A percentile compares a stretch with the other conserved stretches of the same genome.
Conservation (phyloP, 2,888 invertebrate species). For the Hybos culiciformis region DNA sequence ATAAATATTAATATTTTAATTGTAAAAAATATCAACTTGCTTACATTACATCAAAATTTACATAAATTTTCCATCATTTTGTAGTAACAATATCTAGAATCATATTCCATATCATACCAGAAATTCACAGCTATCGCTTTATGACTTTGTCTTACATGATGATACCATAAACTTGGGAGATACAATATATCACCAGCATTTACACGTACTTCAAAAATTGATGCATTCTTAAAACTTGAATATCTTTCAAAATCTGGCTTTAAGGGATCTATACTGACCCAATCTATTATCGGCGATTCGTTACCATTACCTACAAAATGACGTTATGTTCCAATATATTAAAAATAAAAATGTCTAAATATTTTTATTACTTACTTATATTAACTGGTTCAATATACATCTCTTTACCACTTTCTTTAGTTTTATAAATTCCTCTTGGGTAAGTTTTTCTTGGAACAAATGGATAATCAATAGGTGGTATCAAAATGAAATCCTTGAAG, state of each 20-base stretch:
- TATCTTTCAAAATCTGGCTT: constrained; percentile 45
- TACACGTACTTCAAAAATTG: constrained; percentile 43
- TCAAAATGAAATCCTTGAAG: constrained; percentile 61
- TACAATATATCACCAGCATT: constrained; percentile 65
- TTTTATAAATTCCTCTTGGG: constrained; percentile 45
- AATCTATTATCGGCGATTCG: constrained; percentile 33
- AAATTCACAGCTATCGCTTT: constrained; percentile 73
- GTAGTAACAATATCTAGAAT: constrained; percentile 70
- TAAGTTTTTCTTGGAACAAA: constrained; percentile 57
- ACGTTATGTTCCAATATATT: not conserved
- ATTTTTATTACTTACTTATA: constrained; percentile 12
- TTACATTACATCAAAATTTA: constrained; percentile 8
- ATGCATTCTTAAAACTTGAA: constrained; percentile 50
- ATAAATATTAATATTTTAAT: too few relatives aligned
- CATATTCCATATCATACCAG: constrained; percentile 84
- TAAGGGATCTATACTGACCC: constrained; percentile 58
- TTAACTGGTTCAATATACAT: constrained; percentile 33
- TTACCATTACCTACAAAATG: constrained; percentile 11
- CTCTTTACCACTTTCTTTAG: constrained; percentile 22
- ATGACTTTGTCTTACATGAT: constrained; percentile 71
- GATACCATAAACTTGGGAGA: constrained; percentile 78
- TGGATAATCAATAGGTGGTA: constrained; percentile 66
- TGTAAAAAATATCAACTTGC: too few relatives aligned
- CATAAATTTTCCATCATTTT: constrained; percentile 57
- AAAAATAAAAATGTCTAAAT: not conserved